A percentile compares a stretch with the other conserved stretches of the same genome.
Evolutionary conservation across 2,113 vertebrate genomes (phyloP).

Genomic region (Plecturocebus donacophilus): DNA sequence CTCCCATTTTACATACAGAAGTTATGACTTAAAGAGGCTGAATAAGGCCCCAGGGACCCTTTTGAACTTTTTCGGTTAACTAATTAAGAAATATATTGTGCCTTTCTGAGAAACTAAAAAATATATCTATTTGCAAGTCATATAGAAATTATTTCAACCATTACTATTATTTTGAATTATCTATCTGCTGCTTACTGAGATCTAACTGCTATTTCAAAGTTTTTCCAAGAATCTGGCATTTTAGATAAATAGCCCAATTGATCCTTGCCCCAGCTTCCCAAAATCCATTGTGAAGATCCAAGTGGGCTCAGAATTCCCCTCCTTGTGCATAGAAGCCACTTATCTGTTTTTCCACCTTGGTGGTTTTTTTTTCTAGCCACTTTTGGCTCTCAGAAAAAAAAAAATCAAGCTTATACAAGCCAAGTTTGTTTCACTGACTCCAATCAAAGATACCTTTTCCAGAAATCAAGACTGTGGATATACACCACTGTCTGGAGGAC

Average conservation of each 20-base stretch:
- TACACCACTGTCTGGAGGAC: background rate
- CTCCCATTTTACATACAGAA: conserved; percentile 16
- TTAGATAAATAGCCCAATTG: background rate
- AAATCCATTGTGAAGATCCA: background rate
- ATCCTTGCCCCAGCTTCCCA: background rate
- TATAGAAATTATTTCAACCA: background rate
- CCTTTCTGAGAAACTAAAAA: background rate
- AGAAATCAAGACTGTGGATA: background rate
- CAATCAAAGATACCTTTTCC: background rate
- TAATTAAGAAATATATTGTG: background rate
- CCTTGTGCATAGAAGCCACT: background rate
- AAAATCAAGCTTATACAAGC: conserved; percentile 1
- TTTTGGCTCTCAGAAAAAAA: background rate
- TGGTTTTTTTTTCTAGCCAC: background rate
- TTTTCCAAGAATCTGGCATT: conserved; percentile 19
- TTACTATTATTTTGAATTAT: conserved; percentile 22
- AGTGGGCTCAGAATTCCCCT: background rate
- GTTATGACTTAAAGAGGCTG: background rate
- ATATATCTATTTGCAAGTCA: background rate
- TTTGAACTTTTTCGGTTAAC: background rate
- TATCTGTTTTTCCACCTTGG: background rate
- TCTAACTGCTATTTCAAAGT: background rate
- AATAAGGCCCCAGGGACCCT: background rate
- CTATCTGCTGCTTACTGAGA: background rate
- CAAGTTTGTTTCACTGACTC: background rate